Percentiles rank a stretch among this genome's conserved stretches.
Conservation (phyloP, 2,113 vertebrate genomes). For the Onychostoma macrolepis region DNA sequence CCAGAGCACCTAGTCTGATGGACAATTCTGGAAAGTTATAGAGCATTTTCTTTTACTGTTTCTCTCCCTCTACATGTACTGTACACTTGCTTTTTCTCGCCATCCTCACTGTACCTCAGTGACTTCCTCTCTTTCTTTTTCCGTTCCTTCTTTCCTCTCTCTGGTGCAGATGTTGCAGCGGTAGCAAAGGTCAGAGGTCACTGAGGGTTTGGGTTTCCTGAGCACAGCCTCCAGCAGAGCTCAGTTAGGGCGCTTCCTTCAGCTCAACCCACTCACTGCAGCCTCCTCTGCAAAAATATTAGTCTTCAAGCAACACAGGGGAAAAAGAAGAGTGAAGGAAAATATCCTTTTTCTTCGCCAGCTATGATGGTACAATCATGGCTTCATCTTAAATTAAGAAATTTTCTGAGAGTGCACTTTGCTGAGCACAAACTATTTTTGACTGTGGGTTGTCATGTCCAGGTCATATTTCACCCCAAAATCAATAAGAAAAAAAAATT, state of each 20-base stretch:
- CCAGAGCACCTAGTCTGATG: neutral
- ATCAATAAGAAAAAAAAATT: neutral
- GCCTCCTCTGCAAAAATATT: slow-evolving; percentile 58
- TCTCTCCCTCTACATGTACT: neutral
- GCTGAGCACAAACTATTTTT: neutral
- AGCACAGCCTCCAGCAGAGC: slow-evolving; percentile 64
- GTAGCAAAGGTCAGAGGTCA: slow-evolving; percentile 73
- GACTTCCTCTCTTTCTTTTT: slow-evolving; percentile 10
- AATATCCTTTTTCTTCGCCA: slow-evolving; percentile 4
- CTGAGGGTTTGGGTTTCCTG: slow-evolving; percentile 75
- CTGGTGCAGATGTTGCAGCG: slow-evolving; percentile 67
- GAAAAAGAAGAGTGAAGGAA: slow-evolving; percentile 26
- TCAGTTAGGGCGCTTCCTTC: slow-evolving; percentile 61
- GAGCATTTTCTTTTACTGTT: neutral
- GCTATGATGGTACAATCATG: slow-evolving; percentile 28
- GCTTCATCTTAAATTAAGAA: neutral
- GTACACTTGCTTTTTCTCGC: neutral
- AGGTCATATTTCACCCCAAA: neutral
- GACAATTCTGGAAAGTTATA: neutral
- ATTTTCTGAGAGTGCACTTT: neutral
- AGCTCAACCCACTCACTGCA: slow-evolving; percentile 54
- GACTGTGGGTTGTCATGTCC: neutral
- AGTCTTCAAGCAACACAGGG: slow-evolving; percentile 50
- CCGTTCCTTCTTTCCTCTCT: slow-evolving; percentile 39
- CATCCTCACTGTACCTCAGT: neutral